These are phyloP conservation scores for Pseudotriccus pelzelni DNA, from an alignment of 2,797 vertebrate species.

Conservation along the genomic window DNA sequence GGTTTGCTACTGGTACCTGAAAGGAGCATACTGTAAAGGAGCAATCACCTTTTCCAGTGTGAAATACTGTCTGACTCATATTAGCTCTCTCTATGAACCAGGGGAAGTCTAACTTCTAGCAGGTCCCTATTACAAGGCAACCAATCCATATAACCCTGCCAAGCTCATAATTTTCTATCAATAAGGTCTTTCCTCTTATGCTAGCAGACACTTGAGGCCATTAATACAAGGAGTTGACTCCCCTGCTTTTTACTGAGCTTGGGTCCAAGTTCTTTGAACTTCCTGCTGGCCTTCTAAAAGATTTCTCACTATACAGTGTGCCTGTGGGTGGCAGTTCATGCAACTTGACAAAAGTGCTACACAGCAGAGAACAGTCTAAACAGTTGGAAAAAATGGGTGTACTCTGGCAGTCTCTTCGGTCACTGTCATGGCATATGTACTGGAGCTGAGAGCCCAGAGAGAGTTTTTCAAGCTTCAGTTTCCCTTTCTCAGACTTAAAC, in stretches of 20 bases:
- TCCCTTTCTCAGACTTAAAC: neutral
- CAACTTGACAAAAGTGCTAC: accelerated
- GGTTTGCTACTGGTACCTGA: neutral
- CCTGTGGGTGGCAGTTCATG: neutral
- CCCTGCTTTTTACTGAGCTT: neutral
- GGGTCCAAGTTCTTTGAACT: neutral
- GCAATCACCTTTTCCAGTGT: neutral
- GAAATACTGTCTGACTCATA: neutral
- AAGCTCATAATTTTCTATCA: neutral
- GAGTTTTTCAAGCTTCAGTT: neutral
- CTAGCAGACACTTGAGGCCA: neutral
- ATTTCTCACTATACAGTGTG: neutral
- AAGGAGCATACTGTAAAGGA: neutral
- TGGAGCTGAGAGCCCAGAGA: neutral
- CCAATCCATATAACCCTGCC: neutral
- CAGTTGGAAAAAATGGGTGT: neutral
- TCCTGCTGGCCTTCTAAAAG: neutral
- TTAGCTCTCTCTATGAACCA: neutral
- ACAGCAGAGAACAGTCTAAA: neutral
- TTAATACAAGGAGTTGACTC: neutral
- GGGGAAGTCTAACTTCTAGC: neutral
- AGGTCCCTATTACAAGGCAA: neutral
- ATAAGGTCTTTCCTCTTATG: neutral
- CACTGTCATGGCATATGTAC: neutral
- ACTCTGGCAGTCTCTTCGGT: neutral